Base-by-base conservation (phyloP, 2,797 vertebrate genomes). In the Enteromius fasciolatus region DNA sequence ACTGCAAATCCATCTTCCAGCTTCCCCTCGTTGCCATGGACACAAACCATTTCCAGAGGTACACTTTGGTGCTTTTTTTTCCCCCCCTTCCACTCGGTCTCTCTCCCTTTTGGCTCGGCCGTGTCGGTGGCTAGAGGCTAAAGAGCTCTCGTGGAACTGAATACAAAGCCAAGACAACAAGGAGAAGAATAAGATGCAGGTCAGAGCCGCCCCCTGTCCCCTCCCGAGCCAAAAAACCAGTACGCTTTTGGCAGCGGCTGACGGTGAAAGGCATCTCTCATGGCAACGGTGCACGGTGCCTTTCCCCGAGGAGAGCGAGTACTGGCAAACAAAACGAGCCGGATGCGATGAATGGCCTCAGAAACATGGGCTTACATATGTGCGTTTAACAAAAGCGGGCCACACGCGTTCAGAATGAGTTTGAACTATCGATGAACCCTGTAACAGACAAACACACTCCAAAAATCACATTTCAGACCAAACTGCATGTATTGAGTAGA, bases 11-110 rank as follows among this genome's bases (percentile, higher is more conserved):
- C 87, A 90, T 89, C 90, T 89, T 90, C 84, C 87, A 89, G 86
- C 89, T 89, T 87, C 88, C 86, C 85, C 84, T 89, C 74, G 90
- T 91, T 91, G 86, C 90, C 89, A 91, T 90, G 90, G 90, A 89
- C 89, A 91, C 90, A 87, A 86, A 86, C 85, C 84, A 89, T 88
- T 91, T 91, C 87, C 89, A 88, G 86, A 86, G 86, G 84, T 87
- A 87, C 87, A 87, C 83, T 86, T 87, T 82, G 78, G 54, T 67
- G 78, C 72, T 78, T 85, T 39, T 25, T 20, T 4, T 8, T 52
- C 5, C 25, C 36, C 44, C 64, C 33, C 78, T 59, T 50, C 59
- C 68, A 68, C 61, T 63, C 64, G 20, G 78, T 75, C 70, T 61
- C 17, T 66, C 69, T 39, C 44, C 75, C 74, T 86, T 86, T 84